Conservation (phyloP, 2,113 vertebrate species). For the western clawed frog (Xenopus tropicalis) region UCB_Xtro_10.0 CM004444.2:32879501-32880000, state of each 20-base stretch:
- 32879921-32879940: slow-evolving; percentile 24
- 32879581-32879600: no score
- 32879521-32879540: no score
- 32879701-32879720: slow-evolving; percentile 34
- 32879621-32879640: slow-evolving; percentile 28
- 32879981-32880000: slow-evolving; percentile 54
- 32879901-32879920: slow-evolving; percentile 30
- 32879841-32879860: slow-evolving; percentile 9
- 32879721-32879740: slow-evolving; percentile 37
- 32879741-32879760: background rate
- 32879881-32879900: slow-evolving; percentile 15
- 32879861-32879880: slow-evolving; percentile 1
- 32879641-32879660: slow-evolving; percentile 25
- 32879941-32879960: slow-evolving; percentile 39
- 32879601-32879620: background rate
- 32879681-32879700: slow-evolving; percentile 9
- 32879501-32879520: no score
- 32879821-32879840: slow-evolving; percentile 11
- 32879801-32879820: background rate
- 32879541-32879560: no score
- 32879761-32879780: slow-evolving; percentile 12
- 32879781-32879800: background rate
- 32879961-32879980: slow-evolving; percentile 21
- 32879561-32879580: no score
- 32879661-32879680: slow-evolving; percentile 18